These are phyloP conservation scores for Struthio camelus DNA, from an alignment of 2,113 vertebrate species.

Conservation along the genomic window DNA sequence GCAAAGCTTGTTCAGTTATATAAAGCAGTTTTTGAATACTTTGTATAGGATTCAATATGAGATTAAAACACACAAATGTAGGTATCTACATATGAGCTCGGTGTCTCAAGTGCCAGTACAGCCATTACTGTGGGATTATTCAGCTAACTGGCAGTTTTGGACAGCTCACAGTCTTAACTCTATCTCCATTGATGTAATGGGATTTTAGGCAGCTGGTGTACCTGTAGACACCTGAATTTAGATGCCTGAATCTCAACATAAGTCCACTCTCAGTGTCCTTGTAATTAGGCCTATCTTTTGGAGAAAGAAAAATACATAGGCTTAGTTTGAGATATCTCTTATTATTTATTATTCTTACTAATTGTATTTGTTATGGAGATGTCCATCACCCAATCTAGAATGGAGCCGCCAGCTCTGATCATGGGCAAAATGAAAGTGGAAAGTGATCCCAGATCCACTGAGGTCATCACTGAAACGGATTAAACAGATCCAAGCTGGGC, in stretches of 20 bases:
- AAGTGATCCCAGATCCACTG: not conserved
- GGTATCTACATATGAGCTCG: not conserved
- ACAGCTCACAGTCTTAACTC: not conserved
- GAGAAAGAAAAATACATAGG: not conserved
- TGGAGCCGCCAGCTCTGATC: not conserved
- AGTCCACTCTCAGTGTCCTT: not conserved
- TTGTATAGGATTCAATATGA: not conserved
- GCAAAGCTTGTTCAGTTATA: not conserved
- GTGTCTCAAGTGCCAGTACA: not conserved
- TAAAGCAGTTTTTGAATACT: not conserved
- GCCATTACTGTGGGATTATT: not conserved
- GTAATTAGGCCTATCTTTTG: not conserved
- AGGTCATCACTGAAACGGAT: not conserved
- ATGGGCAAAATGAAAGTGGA: not conserved
- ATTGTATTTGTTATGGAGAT: not conserved
- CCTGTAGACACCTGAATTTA: not conserved
- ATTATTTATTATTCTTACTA: not conserved
- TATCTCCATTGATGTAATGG: not conserved
- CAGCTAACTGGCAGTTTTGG: rapidly evolving
- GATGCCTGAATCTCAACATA: not conserved
- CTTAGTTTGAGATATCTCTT: not conserved
- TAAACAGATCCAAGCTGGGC: not conserved
- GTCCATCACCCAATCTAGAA: not conserved
- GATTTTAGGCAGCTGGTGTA: not conserved
- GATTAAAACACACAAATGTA: not conserved